Percentiles rank a stretch among this genome's conserved stretches.
These are phyloP conservation scores for Geophilus truncorum DNA, from an alignment of 2,888 invertebrate genomes.

Conservation along the genomic window DNA sequence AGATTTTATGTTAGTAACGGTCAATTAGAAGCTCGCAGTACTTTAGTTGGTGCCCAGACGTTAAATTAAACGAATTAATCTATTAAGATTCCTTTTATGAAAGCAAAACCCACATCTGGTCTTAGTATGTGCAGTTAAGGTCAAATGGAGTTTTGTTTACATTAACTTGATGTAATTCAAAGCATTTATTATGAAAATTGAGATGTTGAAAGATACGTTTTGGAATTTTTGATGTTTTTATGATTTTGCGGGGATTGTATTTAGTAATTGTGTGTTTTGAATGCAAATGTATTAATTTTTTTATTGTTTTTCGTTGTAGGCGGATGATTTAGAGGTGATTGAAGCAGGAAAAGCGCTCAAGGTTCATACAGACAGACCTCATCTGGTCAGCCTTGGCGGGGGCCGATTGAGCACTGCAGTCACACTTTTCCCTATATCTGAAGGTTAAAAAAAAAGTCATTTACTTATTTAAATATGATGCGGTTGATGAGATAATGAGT, in stretches of 20 bases:
- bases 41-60: neutral
- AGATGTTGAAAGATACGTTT: neutral
- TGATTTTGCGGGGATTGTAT: no score
- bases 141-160: neutral
- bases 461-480: no score
- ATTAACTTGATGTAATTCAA: neutral
- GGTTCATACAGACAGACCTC: constrained; percentile 74
- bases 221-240: neutral
- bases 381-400: constrained; percentile 84
- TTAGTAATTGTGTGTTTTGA: no score
- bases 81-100: neutral
- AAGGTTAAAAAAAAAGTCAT: constrained; percentile 58
- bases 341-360: constrained; percentile 54
- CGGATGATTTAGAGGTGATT: constrained; percentile 40
- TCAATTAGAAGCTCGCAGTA: neutral
- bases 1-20: neutral
- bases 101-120: constrained; percentile 3
- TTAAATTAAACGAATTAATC: neutral
- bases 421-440: constrained; percentile 80
- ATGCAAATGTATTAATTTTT: neutral
- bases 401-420: constrained; percentile 87
- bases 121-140: neutral
- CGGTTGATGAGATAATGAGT: no score
- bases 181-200: neutral
- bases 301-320: constrained; percentile 33